Conservation (phyloP, 2,888 invertebrate species). For the Erebia ligea region DNA sequence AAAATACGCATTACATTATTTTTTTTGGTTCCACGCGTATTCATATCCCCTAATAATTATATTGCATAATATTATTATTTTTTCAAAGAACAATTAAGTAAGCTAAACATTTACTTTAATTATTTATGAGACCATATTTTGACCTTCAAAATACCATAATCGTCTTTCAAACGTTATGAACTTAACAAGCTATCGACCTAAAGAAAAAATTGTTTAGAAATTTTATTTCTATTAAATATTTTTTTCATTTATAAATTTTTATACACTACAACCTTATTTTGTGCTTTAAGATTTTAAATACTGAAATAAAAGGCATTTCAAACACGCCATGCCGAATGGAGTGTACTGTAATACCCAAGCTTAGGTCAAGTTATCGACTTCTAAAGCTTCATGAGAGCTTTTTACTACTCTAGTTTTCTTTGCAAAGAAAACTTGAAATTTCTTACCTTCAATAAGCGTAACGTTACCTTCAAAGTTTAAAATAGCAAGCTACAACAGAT, state of each 20-base stretch:
- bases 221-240: not conserved
- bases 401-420: conserved; percentile 1
- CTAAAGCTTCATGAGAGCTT: not conserved
- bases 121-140: not conserved
- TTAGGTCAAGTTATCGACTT: conserved; percentile 7
- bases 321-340: not conserved
- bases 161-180: not conserved
- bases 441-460: not conserved
- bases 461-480: not conserved
- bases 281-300: not conserved
- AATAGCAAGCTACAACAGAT: too few relatives aligned
- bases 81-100: too few relatives aligned
- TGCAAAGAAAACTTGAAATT: not conserved
- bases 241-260: not conserved
- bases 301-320: conserved; percentile 9
- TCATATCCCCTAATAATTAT: too few relatives aligned
- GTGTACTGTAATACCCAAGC: conserved; percentile 1
- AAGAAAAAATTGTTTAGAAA: not conserved
- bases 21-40: too few relatives aligned
- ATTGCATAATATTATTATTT: too few relatives aligned
- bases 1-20: too few relatives aligned
- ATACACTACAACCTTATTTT: not conserved
- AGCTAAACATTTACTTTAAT: too few relatives aligned
- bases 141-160: not conserved
- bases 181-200: not conserved